These are phyloP conservation scores for Tauraco hartlaubi DNA, from an alignment of 2,797 vertebrate species.

Conservation along the genomic window DNA sequence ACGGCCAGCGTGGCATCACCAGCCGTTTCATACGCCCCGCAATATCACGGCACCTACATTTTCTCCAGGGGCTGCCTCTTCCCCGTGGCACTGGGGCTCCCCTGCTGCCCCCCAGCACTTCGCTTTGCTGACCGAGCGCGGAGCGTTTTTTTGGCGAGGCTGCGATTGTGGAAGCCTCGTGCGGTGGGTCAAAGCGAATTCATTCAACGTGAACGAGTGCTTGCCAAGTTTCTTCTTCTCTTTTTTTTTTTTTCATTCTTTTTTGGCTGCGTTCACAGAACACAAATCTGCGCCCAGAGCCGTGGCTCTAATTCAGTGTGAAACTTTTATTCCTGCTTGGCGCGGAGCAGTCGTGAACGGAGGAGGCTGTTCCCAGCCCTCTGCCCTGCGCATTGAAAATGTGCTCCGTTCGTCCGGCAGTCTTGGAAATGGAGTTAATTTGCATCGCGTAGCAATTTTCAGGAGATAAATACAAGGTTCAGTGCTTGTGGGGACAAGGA, in stretches of 20 bases:
- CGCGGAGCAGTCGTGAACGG: not conserved
- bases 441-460: constrained; percentile 10
- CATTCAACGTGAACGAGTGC: not conserved
- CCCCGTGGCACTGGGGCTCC: accelerated
- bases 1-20: accelerated
- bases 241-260: not conserved
- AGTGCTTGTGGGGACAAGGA: constrained; percentile 31
- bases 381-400: constrained; percentile 13
- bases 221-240: not conserved
- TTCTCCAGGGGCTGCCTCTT: not conserved
- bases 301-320: not conserved
- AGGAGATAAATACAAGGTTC: constrained; percentile 35
- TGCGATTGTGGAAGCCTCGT: not conserved
- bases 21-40: not conserved
- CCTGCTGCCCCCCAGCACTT: not conserved
- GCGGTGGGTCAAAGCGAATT: not conserved
- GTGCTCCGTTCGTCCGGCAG: not conserved
- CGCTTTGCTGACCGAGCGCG: accelerated
- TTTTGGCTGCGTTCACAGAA: constrained; percentile 21
- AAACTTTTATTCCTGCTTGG: constrained; percentile 48
- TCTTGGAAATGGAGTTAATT: not conserved
- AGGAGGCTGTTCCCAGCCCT: constrained; percentile 32
- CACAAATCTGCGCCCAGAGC: constrained; percentile 21
- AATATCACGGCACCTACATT: not conserved
- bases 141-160: not conserved